Evolutionary conservation across 1,140 invertebrate genomes (phyloP).

Genomic region (Drosophila miranda): DNA sequence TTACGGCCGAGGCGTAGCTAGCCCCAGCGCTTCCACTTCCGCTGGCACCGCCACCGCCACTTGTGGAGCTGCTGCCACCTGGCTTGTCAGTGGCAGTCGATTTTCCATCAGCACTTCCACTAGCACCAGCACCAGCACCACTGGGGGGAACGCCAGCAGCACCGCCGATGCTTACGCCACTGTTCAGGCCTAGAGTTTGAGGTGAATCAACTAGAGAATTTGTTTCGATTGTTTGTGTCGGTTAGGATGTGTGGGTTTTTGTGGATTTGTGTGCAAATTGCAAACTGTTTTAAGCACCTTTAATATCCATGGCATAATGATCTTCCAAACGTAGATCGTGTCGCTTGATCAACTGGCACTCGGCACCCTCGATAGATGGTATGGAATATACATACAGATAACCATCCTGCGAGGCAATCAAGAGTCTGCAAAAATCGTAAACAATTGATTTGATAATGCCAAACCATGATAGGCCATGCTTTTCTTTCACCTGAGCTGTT

Average conservation of each 20-base stretch:
- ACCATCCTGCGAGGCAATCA: conserved; percentile 96
- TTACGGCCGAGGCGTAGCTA: conserved; percentile 76
- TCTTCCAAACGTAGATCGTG: conserved; percentile 78
- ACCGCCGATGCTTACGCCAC: conserved; percentile 73
- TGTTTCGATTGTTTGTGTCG: conserved; percentile 50
- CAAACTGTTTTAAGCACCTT: conserved; percentile 66
- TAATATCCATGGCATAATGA: conserved; percentile 78
- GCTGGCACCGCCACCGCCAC: not conserved
- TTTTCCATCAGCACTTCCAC: conserved; percentile 50
- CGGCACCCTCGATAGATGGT: conserved; percentile 93
- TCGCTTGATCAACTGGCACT: conserved; percentile 89
- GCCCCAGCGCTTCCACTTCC: conserved; percentile 30
- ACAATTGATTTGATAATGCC: not conserved
- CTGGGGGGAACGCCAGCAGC: conserved; percentile 61
- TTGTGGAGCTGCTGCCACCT: conserved; percentile 30
- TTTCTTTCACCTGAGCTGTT: conserved; percentile 71
- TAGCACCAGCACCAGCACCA: conserved; percentile 12
- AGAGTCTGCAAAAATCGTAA: conserved; percentile 58
- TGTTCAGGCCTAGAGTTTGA: conserved; percentile 73
- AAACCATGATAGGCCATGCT: not conserved
- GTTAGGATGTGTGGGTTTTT: conserved; percentile 22
- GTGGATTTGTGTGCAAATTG: conserved; percentile 30
- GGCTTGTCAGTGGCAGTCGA: conserved; percentile 40
- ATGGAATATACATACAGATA: conserved; percentile 96
- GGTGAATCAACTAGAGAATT: conserved; percentile 77